These are phyloP conservation scores for Pocota personata DNA, from an alignment of 2,888 invertebrate species.

Conservation along the genomic window DNA sequence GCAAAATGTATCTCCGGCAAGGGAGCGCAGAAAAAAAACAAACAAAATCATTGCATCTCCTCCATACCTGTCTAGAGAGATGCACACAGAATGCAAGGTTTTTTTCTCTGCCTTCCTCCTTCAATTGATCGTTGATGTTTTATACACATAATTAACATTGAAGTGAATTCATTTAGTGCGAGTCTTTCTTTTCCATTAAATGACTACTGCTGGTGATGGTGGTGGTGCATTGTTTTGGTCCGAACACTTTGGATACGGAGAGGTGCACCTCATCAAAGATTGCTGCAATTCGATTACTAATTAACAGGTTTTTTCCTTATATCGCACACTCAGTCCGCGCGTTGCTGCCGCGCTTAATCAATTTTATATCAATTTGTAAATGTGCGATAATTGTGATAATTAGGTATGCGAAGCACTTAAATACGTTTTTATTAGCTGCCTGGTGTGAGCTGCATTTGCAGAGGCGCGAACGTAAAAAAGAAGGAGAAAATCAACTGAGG, in stretches of 20 bases:
- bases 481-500: conserved; percentile 36
- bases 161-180: conserved; percentile 68
- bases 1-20: conserved; percentile 27
- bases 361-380: conserved; percentile 83
- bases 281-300: conserved; percentile 69
- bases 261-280: conserved; percentile 29
- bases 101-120: conserved; percentile 2
- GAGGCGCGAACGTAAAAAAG: conserved; percentile 42
- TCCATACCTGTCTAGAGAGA: conserved; percentile 44
- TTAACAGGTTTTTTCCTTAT: conserved; percentile 67
- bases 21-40: not conserved
- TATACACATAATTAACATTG: conserved; percentile 70
- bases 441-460: conserved; percentile 33
- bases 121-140: conserved; percentile 59
- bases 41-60: conserved; percentile 5
- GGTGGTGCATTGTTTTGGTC: conserved; percentile 36
- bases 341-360: conserved; percentile 77
- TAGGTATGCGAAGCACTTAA: conserved; percentile 77
- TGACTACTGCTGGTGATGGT: conserved; percentile 4
- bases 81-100: conserved; percentile 26
- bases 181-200: conserved; percentile 39
- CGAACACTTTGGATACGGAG: not conserved
- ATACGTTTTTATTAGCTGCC: conserved; percentile 70
- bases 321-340: conserved; percentile 13
- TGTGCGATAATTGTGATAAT: conserved; percentile 83